These are phyloP conservation scores for Lycopodina hypogea DNA, from an alignment of 37 sponge, comb jelly and placozoan species.

Conservation along the genomic window DNA sequence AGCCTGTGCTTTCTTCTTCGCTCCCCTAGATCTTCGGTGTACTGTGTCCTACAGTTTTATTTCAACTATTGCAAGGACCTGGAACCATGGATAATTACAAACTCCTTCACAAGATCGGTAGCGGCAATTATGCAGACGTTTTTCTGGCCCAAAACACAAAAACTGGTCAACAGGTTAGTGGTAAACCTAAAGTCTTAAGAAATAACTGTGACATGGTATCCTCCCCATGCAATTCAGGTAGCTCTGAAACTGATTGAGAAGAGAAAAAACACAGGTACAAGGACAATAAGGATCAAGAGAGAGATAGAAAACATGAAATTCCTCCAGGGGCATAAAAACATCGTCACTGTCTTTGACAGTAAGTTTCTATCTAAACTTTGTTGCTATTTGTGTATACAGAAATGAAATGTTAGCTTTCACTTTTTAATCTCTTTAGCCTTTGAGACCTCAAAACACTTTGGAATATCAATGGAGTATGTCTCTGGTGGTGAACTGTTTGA, in stretches of 20 bases:
- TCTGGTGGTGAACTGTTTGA: constrained; percentile 53
- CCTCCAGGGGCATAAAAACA: constrained; percentile 17
- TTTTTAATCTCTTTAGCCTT: constrained; percentile 26
- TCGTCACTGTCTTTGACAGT: constrained; percentile 38
- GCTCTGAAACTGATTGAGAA: constrained; percentile 55
- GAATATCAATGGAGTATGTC: constrained; percentile 48
- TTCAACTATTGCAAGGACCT: too few species aligned
- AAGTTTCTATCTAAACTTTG: constrained; percentile 3
- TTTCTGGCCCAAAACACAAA: constrained; percentile 34
- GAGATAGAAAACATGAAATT: constrained; percentile 47
- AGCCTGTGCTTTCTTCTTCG: too few species aligned
- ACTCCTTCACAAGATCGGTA: constrained; percentile 36
- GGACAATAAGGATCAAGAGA: constrained; percentile 2
- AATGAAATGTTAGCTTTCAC: not conserved
- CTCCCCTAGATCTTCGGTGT: too few species aligned
- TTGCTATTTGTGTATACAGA: not conserved
- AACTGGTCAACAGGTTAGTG: constrained; percentile 28
- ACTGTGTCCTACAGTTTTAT: too few species aligned
- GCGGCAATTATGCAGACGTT: constrained; percentile 58
- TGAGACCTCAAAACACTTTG: constrained; percentile 28
- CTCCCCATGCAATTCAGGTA: constrained; percentile 24
- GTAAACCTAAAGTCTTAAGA: too few species aligned
- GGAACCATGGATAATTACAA: constrained; percentile 57
- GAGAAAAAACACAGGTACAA: not conserved
- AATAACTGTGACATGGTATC: too few species aligned